Conservation (phyloP, 2,888 invertebrate genomes). For the Drosophila silvestris region DNA sequence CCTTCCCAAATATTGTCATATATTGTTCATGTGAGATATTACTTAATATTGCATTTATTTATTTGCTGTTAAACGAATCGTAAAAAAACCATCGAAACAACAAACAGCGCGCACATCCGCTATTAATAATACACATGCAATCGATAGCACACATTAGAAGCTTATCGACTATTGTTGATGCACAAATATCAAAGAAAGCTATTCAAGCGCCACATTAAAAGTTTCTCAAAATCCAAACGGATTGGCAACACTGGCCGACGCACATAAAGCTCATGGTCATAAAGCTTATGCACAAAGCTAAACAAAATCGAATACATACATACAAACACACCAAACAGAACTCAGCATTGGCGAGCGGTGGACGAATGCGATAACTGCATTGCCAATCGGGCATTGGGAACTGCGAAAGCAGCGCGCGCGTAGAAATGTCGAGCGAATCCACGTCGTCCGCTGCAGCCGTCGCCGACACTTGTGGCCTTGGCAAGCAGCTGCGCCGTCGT, state of each 20-base stretch:
- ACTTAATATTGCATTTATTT: neutral
- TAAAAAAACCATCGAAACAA: neutral
- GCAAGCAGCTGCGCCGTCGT: conserved; percentile 68
- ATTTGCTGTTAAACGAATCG: neutral
- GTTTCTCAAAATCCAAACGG: conserved; percentile 7
- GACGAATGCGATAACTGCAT: conserved; percentile 19
- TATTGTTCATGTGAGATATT: neutral
- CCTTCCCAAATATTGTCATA: neutral
- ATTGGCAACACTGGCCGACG: conserved; percentile 34
- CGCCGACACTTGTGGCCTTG: conserved; percentile 22
- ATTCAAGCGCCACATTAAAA: conserved; percentile 26
- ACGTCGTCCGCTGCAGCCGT: conserved; percentile 11
- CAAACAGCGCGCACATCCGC: neutral
- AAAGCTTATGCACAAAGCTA: conserved; percentile 45
- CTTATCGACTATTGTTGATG: neutral
- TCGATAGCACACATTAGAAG: neutral
- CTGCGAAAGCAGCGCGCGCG: conserved; percentile 7
- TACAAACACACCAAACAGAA: conserved; percentile 17
- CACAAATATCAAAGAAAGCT: conserved; percentile 2
- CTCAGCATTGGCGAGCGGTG: conserved; percentile 21
- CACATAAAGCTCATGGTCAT: neutral
- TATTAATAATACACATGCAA: neutral
- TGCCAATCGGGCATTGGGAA: conserved; percentile 17
- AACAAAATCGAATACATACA: conserved; percentile 25
- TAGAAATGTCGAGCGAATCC: conserved; percentile 22